Evolutionary conservation across 92 coral and sea anemone species (phyloP).

Genomic region (Pocillopora grandis): DNA sequence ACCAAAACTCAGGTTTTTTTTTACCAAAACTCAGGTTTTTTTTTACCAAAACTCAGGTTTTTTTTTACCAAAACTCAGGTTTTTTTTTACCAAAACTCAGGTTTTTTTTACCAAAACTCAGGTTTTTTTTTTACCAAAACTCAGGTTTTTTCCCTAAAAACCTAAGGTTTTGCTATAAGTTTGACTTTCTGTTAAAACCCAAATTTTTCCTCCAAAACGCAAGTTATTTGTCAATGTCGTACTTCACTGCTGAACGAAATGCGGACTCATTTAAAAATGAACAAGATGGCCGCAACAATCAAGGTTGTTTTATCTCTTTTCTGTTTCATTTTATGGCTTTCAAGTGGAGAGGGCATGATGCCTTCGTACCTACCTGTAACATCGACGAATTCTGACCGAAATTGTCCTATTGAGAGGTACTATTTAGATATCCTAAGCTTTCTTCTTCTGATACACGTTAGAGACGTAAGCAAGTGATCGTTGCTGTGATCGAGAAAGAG

Average conservation of each 20-base stretch:
- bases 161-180: background rate
- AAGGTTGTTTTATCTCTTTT: background rate
- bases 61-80: no score
- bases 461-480: slow-evolving; percentile 20
- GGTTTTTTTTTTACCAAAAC: background rate
- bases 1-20: background rate
- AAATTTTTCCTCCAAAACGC: no score
- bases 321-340: slow-evolving; percentile 4
- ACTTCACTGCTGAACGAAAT: no score
- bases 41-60: no score
- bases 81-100: background rate
- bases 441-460: slow-evolving; percentile 50
- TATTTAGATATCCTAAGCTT: slow-evolving; percentile 55
- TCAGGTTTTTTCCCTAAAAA: background rate
- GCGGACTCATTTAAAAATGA: no score
- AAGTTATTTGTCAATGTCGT: no score
- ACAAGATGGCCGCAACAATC: slow-evolving; percentile 10
- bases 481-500: slow-evolving; percentile 43
- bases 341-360: background rate
- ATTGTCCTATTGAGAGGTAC: slow-evolving; percentile 29
- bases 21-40: background rate
- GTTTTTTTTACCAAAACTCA: background rate
- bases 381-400: slow-evolving; percentile 20
- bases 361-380: slow-evolving; percentile 22
- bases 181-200: no score